Evolutionary conservation across 2,797 vertebrate genomes (phyloP).

Genomic region (Sciaenops ocellatus): DNA sequence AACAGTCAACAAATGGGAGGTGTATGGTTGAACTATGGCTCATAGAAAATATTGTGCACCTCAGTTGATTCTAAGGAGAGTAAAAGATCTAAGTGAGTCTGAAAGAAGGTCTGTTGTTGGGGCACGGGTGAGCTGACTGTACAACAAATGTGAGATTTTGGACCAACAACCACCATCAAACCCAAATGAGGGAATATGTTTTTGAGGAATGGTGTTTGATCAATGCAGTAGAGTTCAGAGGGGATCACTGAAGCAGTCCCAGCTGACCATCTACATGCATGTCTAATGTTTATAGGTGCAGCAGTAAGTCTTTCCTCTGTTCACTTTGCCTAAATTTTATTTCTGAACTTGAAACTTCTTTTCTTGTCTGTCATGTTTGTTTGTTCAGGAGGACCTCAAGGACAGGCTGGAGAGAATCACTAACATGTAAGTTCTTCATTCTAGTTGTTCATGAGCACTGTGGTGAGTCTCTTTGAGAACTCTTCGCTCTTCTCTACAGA

Average conservation of each 20-base stretch:
- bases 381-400: conserved; percentile 59
- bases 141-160: too few species aligned
- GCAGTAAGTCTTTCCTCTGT: neutral
- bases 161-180: too few species aligned
- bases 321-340: neutral
- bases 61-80: too few species aligned
- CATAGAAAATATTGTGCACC: too few species aligned
- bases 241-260: neutral
- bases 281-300: neutral
- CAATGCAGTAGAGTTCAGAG: neutral
- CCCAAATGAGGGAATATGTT: too few species aligned
- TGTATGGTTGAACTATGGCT: too few species aligned
- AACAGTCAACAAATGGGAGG: too few species aligned
- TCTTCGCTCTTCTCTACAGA: neutral
- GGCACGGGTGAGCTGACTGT: too few species aligned
- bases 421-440: conserved; percentile 61
- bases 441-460: neutral
- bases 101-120: too few species aligned
- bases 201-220: neutral
- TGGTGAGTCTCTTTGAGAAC: neutral
- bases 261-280: neutral
- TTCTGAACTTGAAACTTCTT: neutral
- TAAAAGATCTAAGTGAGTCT: too few species aligned
- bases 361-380: conserved; percentile 8
- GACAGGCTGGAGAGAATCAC: conserved; percentile 51